phyloP scores from a whole-genome alignment of 1,140 invertebrate genomes.

The Tetramorium parvispinum region DNA sequence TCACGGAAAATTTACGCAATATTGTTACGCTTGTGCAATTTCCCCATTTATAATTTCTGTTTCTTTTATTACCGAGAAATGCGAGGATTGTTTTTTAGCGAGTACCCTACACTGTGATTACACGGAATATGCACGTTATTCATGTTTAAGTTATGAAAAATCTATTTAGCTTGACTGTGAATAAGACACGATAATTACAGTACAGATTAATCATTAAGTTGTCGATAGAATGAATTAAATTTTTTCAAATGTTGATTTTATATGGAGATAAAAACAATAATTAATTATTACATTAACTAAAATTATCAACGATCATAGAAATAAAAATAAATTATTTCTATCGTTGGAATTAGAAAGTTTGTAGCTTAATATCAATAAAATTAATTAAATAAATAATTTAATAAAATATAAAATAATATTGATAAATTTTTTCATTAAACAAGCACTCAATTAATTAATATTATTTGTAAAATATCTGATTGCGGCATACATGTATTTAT shows the following conservation, averaged over 20 bases:
- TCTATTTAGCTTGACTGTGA: not conserved
- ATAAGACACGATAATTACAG: not conserved
- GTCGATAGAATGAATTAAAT: not conserved
- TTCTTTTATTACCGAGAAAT: not conserved
- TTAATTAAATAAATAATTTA: not conserved
- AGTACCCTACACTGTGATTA: conserved; percentile 11
- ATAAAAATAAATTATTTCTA: not conserved
- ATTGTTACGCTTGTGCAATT: not conserved
- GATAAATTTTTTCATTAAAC: not conserved
- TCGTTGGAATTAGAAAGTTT: not conserved
- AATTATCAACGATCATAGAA: not conserved
- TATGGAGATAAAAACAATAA: not conserved
- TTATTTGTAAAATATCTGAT: not conserved
- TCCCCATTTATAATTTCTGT: not conserved
- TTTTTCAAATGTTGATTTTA: not conserved
- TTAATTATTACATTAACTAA: not conserved
- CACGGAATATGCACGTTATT: not conserved
- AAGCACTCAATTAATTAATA: not conserved
- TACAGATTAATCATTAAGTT: not conserved
- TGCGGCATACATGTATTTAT: not conserved
- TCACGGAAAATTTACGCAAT: not conserved
- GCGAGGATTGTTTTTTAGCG: not conserved
- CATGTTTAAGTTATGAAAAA: not conserved
- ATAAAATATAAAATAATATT: not conserved
- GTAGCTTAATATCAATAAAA: not conserved